Base-by-base conservation (phyloP, 2,113 vertebrate species). In the Phylloscopus whistleri region DNA sequence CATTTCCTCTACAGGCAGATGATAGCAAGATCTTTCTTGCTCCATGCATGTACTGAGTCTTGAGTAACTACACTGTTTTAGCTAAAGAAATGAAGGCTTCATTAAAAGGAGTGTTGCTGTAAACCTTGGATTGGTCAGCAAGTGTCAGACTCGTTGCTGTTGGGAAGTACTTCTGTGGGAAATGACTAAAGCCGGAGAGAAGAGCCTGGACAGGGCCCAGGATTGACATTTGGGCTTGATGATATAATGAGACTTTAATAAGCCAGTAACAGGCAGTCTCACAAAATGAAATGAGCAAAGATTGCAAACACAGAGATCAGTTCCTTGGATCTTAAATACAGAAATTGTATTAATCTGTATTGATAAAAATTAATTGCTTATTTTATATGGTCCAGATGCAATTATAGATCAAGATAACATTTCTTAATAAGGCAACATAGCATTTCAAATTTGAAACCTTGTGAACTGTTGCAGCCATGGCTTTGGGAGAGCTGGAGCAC, bases 291-390 rank as follows among this genome's bases (percentile, higher is more conserved):
- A 96, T 93, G 96, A 94, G 92, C 94, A 93, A 82, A 94, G 78
- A 95, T 95, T 94, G 69, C 68, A 92, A 95, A 96, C 46, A 92
- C 56, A 93, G 69, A 96, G 97, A 97, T 97, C 94, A 94, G 84
- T 88, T 96, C 93, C 77, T 93, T 80, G 62, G 70, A 94, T 97
- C 91, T 97, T 95, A 96, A 95, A 92, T 83, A 90, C 60, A 94
- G 92, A 95, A 97, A 89, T 87, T 96, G 77, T 92, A 95, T 91
- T 95, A 89, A 93, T 96, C 94, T 83, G 7, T 95, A 96, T 94
- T 85, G 93, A 97, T 94, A 96, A 97, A 95, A 97, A 92, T 87
- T 89, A 96, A 96, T 96, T 96, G 86, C 73, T 94, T 91, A 88
- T 95, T 97, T 96, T 94, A 77, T 92, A 46, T 94, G 46, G 62